Conservation (phyloP, 2,113 vertebrate species). For the Gnathonemus longibarbis region DNA sequence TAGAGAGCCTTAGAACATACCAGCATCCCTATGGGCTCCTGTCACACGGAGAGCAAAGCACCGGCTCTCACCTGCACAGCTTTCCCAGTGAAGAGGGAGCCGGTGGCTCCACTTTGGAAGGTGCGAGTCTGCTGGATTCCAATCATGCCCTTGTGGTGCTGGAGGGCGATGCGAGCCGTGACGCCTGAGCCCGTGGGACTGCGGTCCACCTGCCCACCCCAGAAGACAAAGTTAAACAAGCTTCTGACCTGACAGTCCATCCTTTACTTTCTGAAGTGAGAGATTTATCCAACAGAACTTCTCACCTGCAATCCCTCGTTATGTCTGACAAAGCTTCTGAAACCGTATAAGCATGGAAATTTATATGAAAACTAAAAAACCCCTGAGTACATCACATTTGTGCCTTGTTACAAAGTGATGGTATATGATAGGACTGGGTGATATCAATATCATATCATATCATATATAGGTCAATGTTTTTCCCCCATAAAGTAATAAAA, state of each 20-base stretch:
- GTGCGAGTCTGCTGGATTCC: constrained; percentile 70
- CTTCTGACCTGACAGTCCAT: neutral
- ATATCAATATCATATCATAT: too few relatives aligned
- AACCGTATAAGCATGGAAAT: neutral
- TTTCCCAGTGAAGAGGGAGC: constrained; percentile 79
- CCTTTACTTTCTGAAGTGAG: neutral
- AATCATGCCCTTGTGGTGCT: constrained; percentile 82
- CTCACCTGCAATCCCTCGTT: neutral
- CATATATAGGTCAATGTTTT: too few relatives aligned
- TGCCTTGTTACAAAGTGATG: neutral
- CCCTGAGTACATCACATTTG: neutral
- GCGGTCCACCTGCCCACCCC: constrained; percentile 75
- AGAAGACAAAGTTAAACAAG: neutral
- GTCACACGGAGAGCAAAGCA: neutral
- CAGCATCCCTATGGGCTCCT: neutral
- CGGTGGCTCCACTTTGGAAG: constrained; percentile 77
- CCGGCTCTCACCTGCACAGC: constrained; percentile 66
- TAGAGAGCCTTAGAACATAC: neutral
- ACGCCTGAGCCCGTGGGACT: constrained; percentile 90
- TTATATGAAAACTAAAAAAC: neutral
- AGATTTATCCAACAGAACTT: neutral
- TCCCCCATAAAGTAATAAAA: too few relatives aligned
- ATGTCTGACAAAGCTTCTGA: neutral
- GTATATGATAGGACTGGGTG: too few relatives aligned
- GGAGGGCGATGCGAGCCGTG: constrained; percentile 85